A percentile compares a stretch with the other conserved stretches of the same genome.
phyloP scores from a whole-genome alignment of 2,888 invertebrate genomes.

The Amphipoea lucens region DNA sequence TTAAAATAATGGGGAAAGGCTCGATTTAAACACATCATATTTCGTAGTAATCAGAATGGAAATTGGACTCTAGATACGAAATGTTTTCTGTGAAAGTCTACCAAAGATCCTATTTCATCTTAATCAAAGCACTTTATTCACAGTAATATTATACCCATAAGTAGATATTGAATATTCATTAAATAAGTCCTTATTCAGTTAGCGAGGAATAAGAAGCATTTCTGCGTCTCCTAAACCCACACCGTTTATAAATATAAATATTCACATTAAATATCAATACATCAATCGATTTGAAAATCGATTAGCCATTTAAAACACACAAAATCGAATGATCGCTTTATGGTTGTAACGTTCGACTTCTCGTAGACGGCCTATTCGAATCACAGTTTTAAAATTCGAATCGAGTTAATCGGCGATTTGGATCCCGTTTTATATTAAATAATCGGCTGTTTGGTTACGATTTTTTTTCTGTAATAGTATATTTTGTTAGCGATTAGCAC shows the following conservation, averaged over 20 bases:
- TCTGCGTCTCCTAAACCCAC: conserved; percentile 32
- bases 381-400: conserved; percentile 49
- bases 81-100: conserved; percentile 41
- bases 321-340: conserved; percentile 48
- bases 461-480: conserved; percentile 41
- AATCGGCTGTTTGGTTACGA: conserved; percentile 49
- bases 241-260: conserved; percentile 50
- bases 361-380: conserved; percentile 43
- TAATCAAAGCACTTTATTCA: conserved; percentile 41
- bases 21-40: conserved; percentile 1
- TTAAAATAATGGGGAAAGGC: neutral
- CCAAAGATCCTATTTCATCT: conserved; percentile 26
- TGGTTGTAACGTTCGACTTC: conserved; percentile 51
- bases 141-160: conserved; percentile 7
- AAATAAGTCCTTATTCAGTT: conserved; percentile 49
- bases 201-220: conserved; percentile 24
- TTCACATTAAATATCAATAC: conserved; percentile 57
- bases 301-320: conserved; percentile 61
- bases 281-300: conserved; percentile 58
- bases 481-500: conserved; percentile 60
- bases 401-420: conserved; percentile 56
- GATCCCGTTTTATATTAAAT: conserved; percentile 58
- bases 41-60: conserved; percentile 20
- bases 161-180: conserved; percentile 52
- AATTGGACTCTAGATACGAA: conserved; percentile 3